Evolutionary conservation across 2,797 vertebrate species (phyloP), one percentile per base, ranked within the genome.

Genomic region (Coregonus ussuriensis): DNA sequence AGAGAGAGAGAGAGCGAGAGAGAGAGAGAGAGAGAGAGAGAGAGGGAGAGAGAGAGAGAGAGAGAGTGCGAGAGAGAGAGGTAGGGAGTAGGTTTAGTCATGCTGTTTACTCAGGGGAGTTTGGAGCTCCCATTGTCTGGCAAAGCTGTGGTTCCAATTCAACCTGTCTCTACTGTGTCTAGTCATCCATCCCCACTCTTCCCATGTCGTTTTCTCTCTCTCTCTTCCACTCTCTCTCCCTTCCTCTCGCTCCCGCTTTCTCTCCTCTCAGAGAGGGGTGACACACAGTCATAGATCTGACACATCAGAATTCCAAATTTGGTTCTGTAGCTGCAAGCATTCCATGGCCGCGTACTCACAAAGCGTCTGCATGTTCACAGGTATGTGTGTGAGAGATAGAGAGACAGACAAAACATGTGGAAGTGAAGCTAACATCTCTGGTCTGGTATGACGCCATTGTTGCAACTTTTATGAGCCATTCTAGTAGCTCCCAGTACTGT

Each of bases 271-370:
- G 41, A 47, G 41, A 47, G 76, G 52, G 29, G 18, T 84, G 84
- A 89, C 71, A 47, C 41, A 63, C 21, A 63, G 4, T 29, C 59
- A 63, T 9, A 63, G 59, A n/a, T 63, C 21, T 63, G 59, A 63
- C 21, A 79, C 81, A 89, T 75, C n/a, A 52, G 74, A 84, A 74
- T 63, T 79, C 86, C 85, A 87, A 83, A 90, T 84, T 84, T 86
- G 84, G 86, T 79, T 51, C 31, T 63, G 59, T 68, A 18, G 62
- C 47, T 18, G 29, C 68, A 71, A 81, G 77, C 90, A 93, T 93
- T 92, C 91, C 84, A 83, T 18, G 79, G 77, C 75, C 67, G 31
- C 9, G 69, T 76, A 89, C 75, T 93, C 92, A 93, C 78, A 74
- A 65, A 77, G 52, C 80, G 79, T 80, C 77, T 89, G 85, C 81